These are phyloP conservation scores for Epinotia demarniana DNA, from an alignment of 2,888 invertebrate species.

Conservation along the genomic window DNA sequence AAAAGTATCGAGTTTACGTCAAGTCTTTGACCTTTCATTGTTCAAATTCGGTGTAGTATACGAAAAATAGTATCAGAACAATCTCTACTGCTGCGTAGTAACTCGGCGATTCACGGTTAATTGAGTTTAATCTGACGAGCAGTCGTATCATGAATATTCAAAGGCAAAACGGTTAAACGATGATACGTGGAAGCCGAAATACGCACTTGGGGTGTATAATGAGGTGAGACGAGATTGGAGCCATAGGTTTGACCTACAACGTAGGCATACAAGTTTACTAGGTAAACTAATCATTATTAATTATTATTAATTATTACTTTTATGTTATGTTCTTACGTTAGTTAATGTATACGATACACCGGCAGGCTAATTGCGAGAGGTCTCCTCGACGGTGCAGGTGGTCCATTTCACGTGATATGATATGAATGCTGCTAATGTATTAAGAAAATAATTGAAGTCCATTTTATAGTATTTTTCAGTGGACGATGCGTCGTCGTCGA, in stretches of 20 bases:
- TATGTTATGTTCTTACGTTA: neutral
- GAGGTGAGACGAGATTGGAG: neutral
- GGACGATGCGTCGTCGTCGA: no score
- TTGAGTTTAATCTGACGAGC: conserved; percentile 16
- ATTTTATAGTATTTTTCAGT: neutral
- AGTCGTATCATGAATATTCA: conserved; percentile 34
- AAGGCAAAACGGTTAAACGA: conserved; percentile 14
- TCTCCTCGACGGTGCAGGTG: neutral
- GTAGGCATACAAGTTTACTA: neutral
- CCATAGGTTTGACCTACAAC: neutral
- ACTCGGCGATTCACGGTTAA: conserved; percentile 19
- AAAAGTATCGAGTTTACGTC: neutral
- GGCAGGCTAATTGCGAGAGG: neutral
- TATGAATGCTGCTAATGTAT: neutral
- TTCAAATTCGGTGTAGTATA: neutral
- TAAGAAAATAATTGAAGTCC: neutral
- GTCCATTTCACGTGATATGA: neutral
- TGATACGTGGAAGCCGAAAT: conserved; percentile 8
- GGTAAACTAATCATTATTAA: neutral
- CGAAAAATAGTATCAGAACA: conserved; percentile 17
- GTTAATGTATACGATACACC: neutral
- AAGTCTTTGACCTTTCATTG: conserved; percentile 27
- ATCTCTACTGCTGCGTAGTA: conserved; percentile 24
- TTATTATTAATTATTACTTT: no score
- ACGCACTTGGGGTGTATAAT: conserved; percentile 11